Evolutionary conservation across 2,797 vertebrate species (phyloP).

Genomic region (Coilia nasus): DNA sequence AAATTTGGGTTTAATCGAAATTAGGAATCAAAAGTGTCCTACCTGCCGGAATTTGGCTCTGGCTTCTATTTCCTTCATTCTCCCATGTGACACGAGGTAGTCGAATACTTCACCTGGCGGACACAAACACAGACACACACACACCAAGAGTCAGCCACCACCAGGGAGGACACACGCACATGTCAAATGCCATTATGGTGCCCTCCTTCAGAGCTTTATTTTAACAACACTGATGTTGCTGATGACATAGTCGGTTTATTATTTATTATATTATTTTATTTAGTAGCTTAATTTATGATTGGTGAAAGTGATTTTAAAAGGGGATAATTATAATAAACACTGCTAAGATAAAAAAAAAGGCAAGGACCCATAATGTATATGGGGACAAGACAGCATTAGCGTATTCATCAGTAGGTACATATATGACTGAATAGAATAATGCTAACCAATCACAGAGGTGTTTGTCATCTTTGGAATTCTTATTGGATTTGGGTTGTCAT

Average conservation of each 20-base stretch:
- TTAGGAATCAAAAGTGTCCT: neutral
- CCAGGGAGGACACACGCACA: neutral
- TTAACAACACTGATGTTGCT: neutral
- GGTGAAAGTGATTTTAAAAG: no score
- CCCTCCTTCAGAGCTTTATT: neutral
- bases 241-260: no score
- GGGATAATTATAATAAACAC: no score
- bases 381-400: neutral
- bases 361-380: neutral
- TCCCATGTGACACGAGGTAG: constrained; percentile 93
- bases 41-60: constrained; percentile 94
- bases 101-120: constrained; percentile 91
- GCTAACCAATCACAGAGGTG: neutral
- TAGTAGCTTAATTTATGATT: no score
- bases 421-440: neutral
- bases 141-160: neutral
- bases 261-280: no score
- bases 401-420: neutral
- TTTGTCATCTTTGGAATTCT: neutral
- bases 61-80: constrained; percentile 96
- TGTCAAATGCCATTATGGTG: neutral
- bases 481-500: neutral
- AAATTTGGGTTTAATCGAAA: neutral
- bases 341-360: no score
- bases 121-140: neutral